Conservation (phyloP, 2,888 invertebrate species). For the Marasmarcha lunaedactyla region DNA sequence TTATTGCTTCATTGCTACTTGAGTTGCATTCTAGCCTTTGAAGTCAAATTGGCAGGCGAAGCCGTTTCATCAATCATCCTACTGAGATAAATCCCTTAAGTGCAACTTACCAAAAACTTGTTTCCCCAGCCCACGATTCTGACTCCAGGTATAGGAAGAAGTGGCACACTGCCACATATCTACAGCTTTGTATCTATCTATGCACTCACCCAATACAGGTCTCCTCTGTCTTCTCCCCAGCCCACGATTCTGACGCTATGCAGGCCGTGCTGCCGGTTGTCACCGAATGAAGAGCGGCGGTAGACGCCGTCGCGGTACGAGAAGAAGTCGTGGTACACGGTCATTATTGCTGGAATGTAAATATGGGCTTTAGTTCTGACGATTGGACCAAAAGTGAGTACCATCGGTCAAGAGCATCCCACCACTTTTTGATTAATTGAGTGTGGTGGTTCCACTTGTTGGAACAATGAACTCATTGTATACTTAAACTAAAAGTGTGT, state of each 20-base stretch:
- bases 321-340: slow-evolving; percentile 93
- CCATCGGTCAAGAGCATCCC: too few species aligned
- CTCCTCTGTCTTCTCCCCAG: slow-evolving; percentile 82
- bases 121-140: neutral
- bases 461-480: too few species aligned
- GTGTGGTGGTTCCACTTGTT: too few species aligned
- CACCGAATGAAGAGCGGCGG: slow-evolving; percentile 69
- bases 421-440: too few species aligned
- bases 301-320: slow-evolving; percentile 90
- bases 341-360: slow-evolving; percentile 82
- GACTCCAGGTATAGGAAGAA: slow-evolving; percentile 1
- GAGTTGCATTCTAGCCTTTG: too few species aligned
- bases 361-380: too few species aligned
- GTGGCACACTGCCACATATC: neutral
- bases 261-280: slow-evolving; percentile 74
- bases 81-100: too few species aligned
- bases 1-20: too few species aligned
- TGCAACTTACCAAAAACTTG: neutral
- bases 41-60: too few species aligned
- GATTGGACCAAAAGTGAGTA: too few species aligned
- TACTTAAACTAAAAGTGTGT: too few species aligned
- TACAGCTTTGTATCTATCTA: neutral
- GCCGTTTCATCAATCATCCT: too few species aligned
- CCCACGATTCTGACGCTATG: slow-evolving; percentile 94
- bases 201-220: slow-evolving; percentile 86